These are phyloP conservation scores for Drosophila atripex DNA, from an alignment of 2,888 invertebrate genomes.

Conservation along the genomic window DNA sequence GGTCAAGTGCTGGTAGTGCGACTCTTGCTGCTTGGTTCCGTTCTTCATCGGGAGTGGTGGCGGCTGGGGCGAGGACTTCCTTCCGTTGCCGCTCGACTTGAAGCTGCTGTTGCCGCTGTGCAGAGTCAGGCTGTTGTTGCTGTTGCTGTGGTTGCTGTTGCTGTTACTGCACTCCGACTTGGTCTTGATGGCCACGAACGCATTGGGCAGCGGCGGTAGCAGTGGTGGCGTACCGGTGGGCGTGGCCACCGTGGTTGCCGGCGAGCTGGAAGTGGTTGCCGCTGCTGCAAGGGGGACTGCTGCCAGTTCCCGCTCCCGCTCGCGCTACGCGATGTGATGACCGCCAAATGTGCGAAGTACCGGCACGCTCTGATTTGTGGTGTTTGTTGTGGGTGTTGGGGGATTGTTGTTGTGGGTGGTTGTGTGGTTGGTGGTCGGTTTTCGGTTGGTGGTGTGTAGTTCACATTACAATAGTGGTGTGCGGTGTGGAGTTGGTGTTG, in stretches of 20 bases:
- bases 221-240: constrained; percentile 79
- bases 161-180: constrained; percentile 57
- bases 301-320: constrained; percentile 83
- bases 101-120: constrained; percentile 72
- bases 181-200: constrained; percentile 79
- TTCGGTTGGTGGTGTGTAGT: constrained; percentile 20
- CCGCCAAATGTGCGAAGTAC: constrained; percentile 84
- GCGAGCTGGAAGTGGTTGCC: constrained; percentile 63
- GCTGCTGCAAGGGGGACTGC: constrained; percentile 64
- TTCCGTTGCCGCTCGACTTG: constrained; percentile 69
- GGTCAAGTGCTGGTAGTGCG: constrained; percentile 69
- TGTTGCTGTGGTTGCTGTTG: constrained; percentile 57
- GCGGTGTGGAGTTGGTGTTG: constrained; percentile 34
- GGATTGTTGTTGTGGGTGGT: constrained; percentile 29
- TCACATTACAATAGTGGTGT: constrained; percentile 57
- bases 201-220: constrained; percentile 78
- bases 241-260: constrained; percentile 70
- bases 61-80: constrained; percentile 69
- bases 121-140: constrained; percentile 64
- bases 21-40: constrained; percentile 62
- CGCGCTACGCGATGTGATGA: constrained; percentile 84
- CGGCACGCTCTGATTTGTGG: constrained; percentile 82
- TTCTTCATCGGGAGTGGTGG: constrained; percentile 79
- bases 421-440: constrained; percentile 20
- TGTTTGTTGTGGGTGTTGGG: constrained; percentile 38